Evolutionary conservation across 2,888 invertebrate genomes (phyloP).

Genomic region (Octodonta nipae): DNA sequence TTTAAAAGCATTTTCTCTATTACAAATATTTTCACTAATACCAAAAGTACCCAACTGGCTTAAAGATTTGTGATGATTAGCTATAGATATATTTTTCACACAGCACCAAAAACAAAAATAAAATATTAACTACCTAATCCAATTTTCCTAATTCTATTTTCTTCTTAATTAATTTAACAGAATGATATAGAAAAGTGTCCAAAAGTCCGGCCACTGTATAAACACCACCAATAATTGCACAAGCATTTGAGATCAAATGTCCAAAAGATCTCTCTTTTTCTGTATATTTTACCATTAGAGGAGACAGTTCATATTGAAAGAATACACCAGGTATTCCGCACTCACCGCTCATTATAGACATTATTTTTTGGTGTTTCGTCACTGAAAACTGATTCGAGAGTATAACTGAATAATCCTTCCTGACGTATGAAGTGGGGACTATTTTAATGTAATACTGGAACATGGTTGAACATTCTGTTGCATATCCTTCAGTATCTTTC

Average conservation of each 20-base stretch:
- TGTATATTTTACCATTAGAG: constrained; percentile 93
- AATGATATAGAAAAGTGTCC: constrained; percentile 84
- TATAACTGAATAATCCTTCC: constrained; percentile 55
- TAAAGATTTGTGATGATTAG: no score
- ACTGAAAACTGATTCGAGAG: constrained; percentile 93
- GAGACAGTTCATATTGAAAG: constrained; percentile 91
- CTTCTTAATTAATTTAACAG: constrained; percentile 66
- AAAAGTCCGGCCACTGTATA: constrained; percentile 92
- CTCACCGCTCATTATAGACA: constrained; percentile 54
- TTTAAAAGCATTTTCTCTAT: no score
- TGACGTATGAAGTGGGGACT: constrained; percentile 84
- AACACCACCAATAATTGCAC: constrained; percentile 93
- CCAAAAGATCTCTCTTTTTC: constrained; percentile 82
- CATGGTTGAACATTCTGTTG: constrained; percentile 78
- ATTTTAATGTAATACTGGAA: constrained; percentile 95
- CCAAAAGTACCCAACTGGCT: no score
- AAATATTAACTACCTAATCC: no score
- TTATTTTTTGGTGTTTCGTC: constrained; percentile 77
- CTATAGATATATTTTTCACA: no score
- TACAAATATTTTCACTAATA: no score
- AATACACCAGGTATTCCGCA: constrained; percentile 91
- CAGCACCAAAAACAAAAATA: no score
- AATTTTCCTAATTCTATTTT: constrained; percentile 83
- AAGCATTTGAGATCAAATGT: constrained; percentile 88
- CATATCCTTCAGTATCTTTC: constrained; percentile 59